Conservation (phyloP, 2,797 vertebrate species). For the Catamblyrhynchus diadema region DNA sequence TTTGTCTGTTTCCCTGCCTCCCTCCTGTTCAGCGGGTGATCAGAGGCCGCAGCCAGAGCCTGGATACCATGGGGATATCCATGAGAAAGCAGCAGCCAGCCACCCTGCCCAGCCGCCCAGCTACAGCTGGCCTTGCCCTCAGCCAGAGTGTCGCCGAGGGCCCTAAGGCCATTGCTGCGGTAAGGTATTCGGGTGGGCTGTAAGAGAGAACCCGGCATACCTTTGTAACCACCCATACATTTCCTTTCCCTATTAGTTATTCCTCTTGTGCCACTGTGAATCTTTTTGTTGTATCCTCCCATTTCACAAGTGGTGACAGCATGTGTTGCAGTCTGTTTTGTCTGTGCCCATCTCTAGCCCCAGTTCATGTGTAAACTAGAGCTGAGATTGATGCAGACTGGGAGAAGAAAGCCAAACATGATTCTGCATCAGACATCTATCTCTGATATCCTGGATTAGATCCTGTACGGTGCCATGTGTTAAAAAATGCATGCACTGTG, state of each 20-base stretch:
- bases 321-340: not conserved
- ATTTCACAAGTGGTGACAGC: not conserved
- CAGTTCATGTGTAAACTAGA: not conserved
- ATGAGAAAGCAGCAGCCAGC: conserved; percentile 65
- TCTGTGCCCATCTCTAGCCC: not conserved
- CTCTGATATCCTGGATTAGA: not conserved
- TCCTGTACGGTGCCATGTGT: not conserved
- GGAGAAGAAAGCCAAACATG: not conserved
- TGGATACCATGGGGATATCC: conserved; percentile 83
- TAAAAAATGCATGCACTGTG: not conserved
- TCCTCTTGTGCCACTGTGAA: not conserved
- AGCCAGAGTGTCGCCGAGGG: conserved; percentile 71
- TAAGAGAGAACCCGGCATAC: not conserved
- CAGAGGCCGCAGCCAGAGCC: conserved; percentile 88
- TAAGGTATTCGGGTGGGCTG: conserved; percentile 54
- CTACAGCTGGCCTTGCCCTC: conserved; percentile 68
- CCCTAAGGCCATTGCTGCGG: conserved; percentile 70
- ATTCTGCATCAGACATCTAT: not conserved
- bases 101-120: conserved; percentile 48
- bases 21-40: conserved; percentile 83
- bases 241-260: not conserved
- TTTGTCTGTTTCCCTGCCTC: conserved; percentile 67
- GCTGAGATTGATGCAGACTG: not conserved
- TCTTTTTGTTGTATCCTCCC: not conserved
- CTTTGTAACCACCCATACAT: not conserved